Conservation (phyloP, 2,888 invertebrate species). For the Phaonia tiefii region DNA sequence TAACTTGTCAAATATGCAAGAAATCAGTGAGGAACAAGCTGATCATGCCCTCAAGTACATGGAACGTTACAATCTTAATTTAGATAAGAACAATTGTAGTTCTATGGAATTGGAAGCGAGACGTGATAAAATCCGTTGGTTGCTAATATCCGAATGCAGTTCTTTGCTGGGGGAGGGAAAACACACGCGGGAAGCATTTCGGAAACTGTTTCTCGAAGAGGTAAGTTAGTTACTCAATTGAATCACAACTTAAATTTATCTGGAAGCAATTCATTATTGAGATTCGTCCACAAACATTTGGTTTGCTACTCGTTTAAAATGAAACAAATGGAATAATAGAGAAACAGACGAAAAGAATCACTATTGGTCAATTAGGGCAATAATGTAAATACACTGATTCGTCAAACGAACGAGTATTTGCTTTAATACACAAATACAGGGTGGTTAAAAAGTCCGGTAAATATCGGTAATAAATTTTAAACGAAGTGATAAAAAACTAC, state of each 20-base stretch:
- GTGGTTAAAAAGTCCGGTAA: too few relatives aligned
- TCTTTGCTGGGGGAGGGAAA: slow-evolving; percentile 79
- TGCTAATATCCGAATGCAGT: slow-evolving; percentile 80
- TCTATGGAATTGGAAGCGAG: slow-evolving; percentile 80
- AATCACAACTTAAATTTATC: background rate
- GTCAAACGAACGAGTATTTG: too few relatives aligned
- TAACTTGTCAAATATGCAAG: slow-evolving; percentile 71
- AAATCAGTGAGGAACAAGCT: slow-evolving; percentile 75
- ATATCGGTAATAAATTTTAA: too few relatives aligned
- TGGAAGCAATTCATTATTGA: too few relatives aligned
- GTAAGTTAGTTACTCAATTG: slow-evolving; percentile 71
- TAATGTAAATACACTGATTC: too few relatives aligned
- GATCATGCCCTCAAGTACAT: slow-evolving; percentile 72
- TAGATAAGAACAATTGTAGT: slow-evolving; percentile 79
- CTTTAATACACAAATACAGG: too few relatives aligned
- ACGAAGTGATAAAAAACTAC: too few relatives aligned
- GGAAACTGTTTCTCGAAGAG: slow-evolving; percentile 79
- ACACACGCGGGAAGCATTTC: slow-evolving; percentile 80
- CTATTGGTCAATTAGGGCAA: too few relatives aligned
- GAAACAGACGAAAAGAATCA: too few relatives aligned
- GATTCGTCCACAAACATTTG: too few relatives aligned
- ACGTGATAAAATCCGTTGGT: slow-evolving; percentile 80
- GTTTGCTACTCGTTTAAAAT: too few relatives aligned
- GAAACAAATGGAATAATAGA: too few relatives aligned
- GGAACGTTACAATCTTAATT: slow-evolving; percentile 78